These are phyloP conservation scores for Pardalotus punctatus DNA, from an alignment of 2,113 vertebrate species.

Conservation along the genomic window DNA sequence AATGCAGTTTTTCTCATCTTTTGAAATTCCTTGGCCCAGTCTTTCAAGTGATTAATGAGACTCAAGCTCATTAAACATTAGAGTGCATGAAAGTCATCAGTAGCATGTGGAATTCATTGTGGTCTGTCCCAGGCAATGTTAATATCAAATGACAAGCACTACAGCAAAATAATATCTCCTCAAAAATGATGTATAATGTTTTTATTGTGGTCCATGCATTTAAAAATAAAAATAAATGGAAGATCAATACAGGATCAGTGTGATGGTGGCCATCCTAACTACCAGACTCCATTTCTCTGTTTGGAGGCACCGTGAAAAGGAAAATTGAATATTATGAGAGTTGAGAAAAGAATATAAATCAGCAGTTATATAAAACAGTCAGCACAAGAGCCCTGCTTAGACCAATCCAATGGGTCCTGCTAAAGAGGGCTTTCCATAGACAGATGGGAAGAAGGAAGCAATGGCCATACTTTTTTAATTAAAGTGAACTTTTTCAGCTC, in stretches of 20 bases:
- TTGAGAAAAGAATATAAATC: background rate
- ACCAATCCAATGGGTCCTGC: background rate
- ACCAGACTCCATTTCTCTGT: background rate
- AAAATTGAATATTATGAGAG: background rate
- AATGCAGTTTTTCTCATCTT: background rate
- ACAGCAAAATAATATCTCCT: background rate
- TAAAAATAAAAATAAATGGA: background rate
- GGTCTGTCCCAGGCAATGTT: background rate
- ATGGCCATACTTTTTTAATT: background rate
- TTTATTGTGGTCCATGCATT: background rate
- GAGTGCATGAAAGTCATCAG: background rate
- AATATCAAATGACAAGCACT: background rate
- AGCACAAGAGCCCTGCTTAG: background rate
- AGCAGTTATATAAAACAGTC: background rate
- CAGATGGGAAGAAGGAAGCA: constrained; percentile 39
- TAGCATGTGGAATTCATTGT: background rate
- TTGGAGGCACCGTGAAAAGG: background rate
- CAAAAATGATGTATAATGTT: background rate
- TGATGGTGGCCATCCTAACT: background rate
- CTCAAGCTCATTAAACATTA: background rate
- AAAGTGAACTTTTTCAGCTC: background rate
- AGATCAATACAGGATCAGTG: background rate
- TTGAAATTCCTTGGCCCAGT: background rate
- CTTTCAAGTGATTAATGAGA: background rate
- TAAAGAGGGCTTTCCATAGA: background rate